Percentiles rank a stretch among this genome's conserved stretches.
These are phyloP conservation scores for Caenorhabditis wallacei DNA, from an alignment of 2,888 invertebrate species.

Conservation along the genomic window DNA sequence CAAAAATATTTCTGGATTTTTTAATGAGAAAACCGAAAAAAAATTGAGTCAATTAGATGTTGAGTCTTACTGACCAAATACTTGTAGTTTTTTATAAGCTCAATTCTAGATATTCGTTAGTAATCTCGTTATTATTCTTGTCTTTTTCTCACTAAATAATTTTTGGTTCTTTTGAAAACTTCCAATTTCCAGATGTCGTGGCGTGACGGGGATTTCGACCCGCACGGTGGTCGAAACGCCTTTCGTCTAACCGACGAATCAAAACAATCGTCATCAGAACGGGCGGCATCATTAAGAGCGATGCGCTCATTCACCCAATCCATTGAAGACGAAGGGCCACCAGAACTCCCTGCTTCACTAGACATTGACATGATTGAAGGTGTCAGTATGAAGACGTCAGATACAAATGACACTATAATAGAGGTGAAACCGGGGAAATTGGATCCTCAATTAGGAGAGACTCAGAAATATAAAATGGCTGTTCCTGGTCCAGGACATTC, in stretches of 20 bases:
- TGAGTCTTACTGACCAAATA: no score
- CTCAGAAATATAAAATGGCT: conserved; percentile 81
- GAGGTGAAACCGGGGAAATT: conserved; percentile 73
- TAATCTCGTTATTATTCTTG: no score
- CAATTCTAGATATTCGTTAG: no score
- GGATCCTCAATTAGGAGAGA: conserved; percentile 80
- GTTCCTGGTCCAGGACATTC: conserved; percentile 81
- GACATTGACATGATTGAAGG: conserved; percentile 76
- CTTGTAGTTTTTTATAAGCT: no score
- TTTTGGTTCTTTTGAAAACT: background rate
- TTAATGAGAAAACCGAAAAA: no score
- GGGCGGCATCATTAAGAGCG: conserved; percentile 73
- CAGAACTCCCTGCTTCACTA: conserved; percentile 76
- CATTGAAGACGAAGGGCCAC: conserved; percentile 76
- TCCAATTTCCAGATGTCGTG: conserved; percentile 29
- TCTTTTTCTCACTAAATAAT: background rate
- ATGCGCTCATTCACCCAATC: conserved; percentile 83
- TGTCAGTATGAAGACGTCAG: conserved; percentile 69
- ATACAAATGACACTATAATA: conserved; percentile 81
- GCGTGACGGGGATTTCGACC: conserved; percentile 68
- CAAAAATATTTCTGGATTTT: no score
- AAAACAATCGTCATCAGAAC: conserved; percentile 66
- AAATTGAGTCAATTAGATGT: no score
- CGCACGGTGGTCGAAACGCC: conserved; percentile 74
- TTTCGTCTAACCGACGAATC: conserved; percentile 65